Evolutionary conservation across 2,888 invertebrate genomes (phyloP).

Genomic region (Ischnus inquisitorius): DNA sequence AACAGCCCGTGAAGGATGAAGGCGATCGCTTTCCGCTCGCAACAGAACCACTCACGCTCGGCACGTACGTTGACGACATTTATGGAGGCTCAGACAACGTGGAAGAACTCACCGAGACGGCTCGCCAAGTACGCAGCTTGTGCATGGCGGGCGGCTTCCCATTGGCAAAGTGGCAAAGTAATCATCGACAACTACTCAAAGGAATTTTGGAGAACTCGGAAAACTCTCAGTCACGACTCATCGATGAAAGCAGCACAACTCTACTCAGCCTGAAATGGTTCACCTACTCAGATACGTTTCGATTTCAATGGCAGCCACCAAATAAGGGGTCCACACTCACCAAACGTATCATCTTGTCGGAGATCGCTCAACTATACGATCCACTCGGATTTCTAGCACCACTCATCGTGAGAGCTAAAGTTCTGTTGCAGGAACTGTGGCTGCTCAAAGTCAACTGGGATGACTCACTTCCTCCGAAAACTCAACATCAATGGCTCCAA

Average conservation of each 20-base stretch:
- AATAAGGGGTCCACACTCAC: background rate
- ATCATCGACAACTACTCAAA: background rate
- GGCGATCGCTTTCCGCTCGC: slow-evolving; percentile 34
- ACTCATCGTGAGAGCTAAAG: slow-evolving; percentile 26
- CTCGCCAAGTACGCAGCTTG: background rate
- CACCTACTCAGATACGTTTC: no score
- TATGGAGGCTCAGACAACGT: no score
- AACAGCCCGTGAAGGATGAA: slow-evolving; percentile 46
- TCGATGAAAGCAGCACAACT: no score
- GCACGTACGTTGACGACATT: slow-evolving; percentile 12
- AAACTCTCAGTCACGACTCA: background rate
- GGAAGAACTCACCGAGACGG: background rate
- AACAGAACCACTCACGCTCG: background rate
- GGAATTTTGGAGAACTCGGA: background rate
- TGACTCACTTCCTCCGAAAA: background rate
- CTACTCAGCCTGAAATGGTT: no score
- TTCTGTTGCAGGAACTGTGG: slow-evolving; percentile 24
- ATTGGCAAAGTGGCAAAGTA: slow-evolving; percentile 41
- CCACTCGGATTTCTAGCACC: no score
- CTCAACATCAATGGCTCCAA: no score
- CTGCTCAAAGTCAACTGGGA: slow-evolving; percentile 11
- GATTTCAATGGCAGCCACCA: background rate
- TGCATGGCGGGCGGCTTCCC: slow-evolving; percentile 41
- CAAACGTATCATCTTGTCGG: background rate
- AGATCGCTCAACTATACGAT: slow-evolving; percentile 8